Evolutionary conservation across 2,888 invertebrate species (phyloP), one percentile per base, ranked within the genome.

Genomic region (Drosophila fulvimacula): DNA sequence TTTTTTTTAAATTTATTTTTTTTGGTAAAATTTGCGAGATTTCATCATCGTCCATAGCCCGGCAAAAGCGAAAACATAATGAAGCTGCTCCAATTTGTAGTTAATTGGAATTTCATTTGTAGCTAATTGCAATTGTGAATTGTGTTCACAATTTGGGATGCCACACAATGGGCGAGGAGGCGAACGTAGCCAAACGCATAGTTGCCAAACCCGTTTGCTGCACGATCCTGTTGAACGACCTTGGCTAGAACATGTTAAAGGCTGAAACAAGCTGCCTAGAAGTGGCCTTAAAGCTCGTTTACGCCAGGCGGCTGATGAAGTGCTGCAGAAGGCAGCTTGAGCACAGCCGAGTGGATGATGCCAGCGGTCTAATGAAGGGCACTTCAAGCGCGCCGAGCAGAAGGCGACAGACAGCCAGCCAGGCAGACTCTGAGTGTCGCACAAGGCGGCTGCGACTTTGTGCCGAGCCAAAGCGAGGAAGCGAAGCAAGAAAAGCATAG

Each of bases 291-390:
- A 63, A 78, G 79, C 73, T 39, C 69, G 73, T 52, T 61, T 63
- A 24, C 24, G 71, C 65, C 71, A 53, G 27, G 56, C 19, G 51
- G 38, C 30, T 36, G 53, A 36, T 58, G 38, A 72, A 44, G 63
- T 53, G 69, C 5, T 46, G 55, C 46, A 19, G 42, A 30, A 15
- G 49, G 30, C 32, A 21, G 6, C 7, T 19, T 7, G 32, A 56
- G 44, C 42, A 19, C 34, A 39, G 49, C 13, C 39, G 46, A 74
- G 71, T 65, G 60, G 72, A 42, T 71, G 69, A 42, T 71, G 69
- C 73, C 73, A 73, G 79, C 69, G 85, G 82, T 74, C 82, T 81
- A 84, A 82, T 82, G 88, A 82, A 82, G 85, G 88, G 88, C 88
- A 88, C 88, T 82, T 69, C 65, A 78, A 62, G 77, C 69, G 59